Percentiles rank a stretch among this genome's conserved stretches.
These are phyloP conservation scores for Archilochus colubris DNA, from an alignment of 2,113 vertebrate species.

Conservation along the genomic window DNA sequence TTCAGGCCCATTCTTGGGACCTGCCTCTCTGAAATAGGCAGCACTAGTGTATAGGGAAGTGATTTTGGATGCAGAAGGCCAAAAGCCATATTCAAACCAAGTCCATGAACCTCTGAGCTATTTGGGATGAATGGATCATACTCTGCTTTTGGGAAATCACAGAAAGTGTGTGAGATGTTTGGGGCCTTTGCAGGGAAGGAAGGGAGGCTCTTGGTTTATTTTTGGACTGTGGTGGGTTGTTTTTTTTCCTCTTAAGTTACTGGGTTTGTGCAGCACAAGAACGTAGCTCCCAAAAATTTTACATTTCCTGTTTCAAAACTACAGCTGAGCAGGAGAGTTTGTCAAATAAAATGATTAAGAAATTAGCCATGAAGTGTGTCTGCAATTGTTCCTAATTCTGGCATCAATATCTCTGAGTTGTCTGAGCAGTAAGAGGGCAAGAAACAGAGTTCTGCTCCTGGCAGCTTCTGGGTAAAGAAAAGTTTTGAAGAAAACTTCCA, in stretches of 20 bases:
- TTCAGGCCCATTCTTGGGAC: not conserved
- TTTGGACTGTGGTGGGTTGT: fast-evolving
- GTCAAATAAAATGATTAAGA: not conserved
- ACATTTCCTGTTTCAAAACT: not conserved
- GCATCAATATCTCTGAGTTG: not conserved
- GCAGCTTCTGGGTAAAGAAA: not conserved
- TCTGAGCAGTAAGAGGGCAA: not conserved
- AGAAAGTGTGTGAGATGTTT: not conserved
- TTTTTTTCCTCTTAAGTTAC: not conserved
- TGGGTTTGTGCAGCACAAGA: not conserved
- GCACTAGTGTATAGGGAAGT: not conserved
- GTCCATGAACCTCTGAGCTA: not conserved
- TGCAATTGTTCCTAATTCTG: not conserved
- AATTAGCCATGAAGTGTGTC: not conserved
- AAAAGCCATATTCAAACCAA: not conserved
- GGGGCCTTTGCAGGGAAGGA: too few relatives aligned
- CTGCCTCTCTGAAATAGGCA: not conserved
- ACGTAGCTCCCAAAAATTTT: not conserved
- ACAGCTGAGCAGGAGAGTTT: not conserved
- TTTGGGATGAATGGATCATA: not conserved
- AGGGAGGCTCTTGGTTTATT: not conserved
- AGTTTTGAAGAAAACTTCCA: not conserved
- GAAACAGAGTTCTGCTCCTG: not conserved
- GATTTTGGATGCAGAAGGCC: not conserved
- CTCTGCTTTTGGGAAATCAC: not conserved